Base-by-base conservation (phyloP, 2,888 invertebrate genomes). In the Drosophila prolongata region DNA sequence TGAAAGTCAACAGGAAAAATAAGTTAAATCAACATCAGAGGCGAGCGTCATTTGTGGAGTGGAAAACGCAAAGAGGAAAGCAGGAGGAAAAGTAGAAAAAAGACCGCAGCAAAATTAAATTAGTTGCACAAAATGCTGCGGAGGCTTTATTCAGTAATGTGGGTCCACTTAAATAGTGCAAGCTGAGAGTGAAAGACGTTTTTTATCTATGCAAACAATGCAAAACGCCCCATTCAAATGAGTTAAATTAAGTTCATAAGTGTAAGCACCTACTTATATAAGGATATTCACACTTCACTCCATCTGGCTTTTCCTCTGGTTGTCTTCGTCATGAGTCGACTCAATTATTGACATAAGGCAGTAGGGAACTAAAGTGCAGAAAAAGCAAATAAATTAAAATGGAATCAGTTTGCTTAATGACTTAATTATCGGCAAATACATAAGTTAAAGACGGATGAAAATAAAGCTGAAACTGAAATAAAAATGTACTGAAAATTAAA, bases 1-100 rank as follows among this genome's bases (percentile, higher is more conserved):
- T 78, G 75, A 79, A 72, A 87, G 78, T 85, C 70, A 82, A 87
- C 80, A 79, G 58, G 76, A 67, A 79, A 87, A 82, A 82, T 85
- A 77, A 85, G 77, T 80, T 68, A 72, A 78, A 65, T 70, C 79
- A 87, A 84, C 85, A 77, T 49, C 69, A 65, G 64, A 73, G 76
- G 68, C 60, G 58, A 72, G 55, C 62, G 49, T 46, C 71, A 72
- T 59, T 77, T 68, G 64, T 52, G 52, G 55, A 47, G 43, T 43
- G 47, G n/a, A 66, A 66, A 60, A 30, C 13, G 61, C 34, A 19
- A 14, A 5, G 65, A 14, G 46, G 54, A 47, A 60, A 47, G 24
- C 19, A 38, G n/a, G 49, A 27, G 8, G 47, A 14, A 34, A 40
- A 46, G 19, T 46, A 10, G 13, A 27, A 49, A 54, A 54, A 61